Evolutionary conservation across 2,113 vertebrate genomes (phyloP).

Genomic region (Syrrhaptes paradoxus): DNA sequence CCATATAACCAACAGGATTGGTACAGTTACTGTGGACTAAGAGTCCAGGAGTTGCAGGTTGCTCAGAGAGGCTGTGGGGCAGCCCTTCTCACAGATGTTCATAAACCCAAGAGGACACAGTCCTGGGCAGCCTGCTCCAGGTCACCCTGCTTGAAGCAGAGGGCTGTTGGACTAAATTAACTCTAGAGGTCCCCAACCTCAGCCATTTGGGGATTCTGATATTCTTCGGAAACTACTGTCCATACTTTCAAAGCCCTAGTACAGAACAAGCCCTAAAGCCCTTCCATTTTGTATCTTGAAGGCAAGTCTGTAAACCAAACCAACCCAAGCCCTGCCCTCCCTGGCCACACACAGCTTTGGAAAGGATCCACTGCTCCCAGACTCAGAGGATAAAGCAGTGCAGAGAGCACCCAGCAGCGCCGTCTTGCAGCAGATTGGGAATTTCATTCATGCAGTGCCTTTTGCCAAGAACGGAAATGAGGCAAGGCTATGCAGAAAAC

Average conservation of each 20-base stretch:
- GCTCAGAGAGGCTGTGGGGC: neutral
- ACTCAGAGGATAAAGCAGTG: neutral
- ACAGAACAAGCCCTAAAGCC: neutral
- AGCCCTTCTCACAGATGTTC: neutral
- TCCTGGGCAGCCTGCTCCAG: neutral
- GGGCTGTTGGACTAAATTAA: neutral
- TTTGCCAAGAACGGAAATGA: neutral
- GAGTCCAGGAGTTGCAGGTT: neutral
- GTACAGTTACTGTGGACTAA: neutral
- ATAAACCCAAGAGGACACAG: neutral
- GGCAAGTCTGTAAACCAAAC: neutral
- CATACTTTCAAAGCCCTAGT: neutral
- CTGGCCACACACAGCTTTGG: neutral
- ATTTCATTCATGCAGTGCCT: neutral
- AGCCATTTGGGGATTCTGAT: neutral
- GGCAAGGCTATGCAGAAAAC: neutral
- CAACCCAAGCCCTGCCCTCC: neutral
- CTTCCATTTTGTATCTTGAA: neutral
- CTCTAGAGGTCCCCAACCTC: neutral
- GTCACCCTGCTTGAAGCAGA: neutral
- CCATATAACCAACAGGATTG: neutral
- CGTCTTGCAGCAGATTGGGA: rapidly evolving
- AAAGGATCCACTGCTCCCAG: neutral
- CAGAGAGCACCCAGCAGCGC: neutral
- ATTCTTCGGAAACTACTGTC: neutral